phyloP scores from a whole-genome alignment of 2,888 invertebrate species.

The Graphium colonna region DNA sequence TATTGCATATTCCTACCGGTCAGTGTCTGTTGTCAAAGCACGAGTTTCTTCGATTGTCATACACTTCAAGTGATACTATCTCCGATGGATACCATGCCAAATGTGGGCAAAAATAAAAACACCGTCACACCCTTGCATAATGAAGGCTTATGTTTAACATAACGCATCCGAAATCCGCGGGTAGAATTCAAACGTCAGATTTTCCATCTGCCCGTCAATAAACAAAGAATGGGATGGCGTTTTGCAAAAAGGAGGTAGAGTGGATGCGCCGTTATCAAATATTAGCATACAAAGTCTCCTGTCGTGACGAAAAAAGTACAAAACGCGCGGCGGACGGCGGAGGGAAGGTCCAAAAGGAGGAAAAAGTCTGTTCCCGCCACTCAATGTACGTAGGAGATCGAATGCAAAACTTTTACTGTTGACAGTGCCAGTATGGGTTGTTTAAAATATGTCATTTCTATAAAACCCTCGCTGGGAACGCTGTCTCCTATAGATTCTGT shows the following conservation, averaged over 20 bases:
- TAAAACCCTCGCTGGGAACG: conserved; percentile 1
- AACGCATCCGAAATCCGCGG: conserved; percentile 10
- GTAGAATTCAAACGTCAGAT: conserved; percentile 24
- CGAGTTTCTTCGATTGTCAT: not conserved
- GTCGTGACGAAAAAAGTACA: conserved; percentile 52
- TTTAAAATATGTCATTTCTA: conserved; percentile 16
- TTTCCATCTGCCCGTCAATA: conserved; percentile 24
- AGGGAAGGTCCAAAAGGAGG: conserved; percentile 37
- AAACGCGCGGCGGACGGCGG: conserved; percentile 31
- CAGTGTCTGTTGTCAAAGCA: too few species aligned
- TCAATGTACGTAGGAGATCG: conserved; percentile 25
- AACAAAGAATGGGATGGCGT: conserved; percentile 19
- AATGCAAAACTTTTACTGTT: conserved; percentile 20
- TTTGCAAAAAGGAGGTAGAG: conserved; percentile 26
- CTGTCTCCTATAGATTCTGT: conserved; percentile 1
- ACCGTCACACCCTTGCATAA: not conserved
- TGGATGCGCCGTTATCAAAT: conserved; percentile 38
- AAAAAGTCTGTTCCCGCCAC: conserved; percentile 35
- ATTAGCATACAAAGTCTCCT: conserved; percentile 59
- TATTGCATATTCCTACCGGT: too few species aligned
- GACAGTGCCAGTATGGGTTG: conserved; percentile 1
- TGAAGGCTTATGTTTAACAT: not conserved
- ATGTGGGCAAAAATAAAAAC: not conserved
- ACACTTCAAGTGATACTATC: not conserved
- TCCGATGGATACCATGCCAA: not conserved